phyloP scores from a whole-genome alignment of 2,888 invertebrate species.

The Neria commutata region DNA sequence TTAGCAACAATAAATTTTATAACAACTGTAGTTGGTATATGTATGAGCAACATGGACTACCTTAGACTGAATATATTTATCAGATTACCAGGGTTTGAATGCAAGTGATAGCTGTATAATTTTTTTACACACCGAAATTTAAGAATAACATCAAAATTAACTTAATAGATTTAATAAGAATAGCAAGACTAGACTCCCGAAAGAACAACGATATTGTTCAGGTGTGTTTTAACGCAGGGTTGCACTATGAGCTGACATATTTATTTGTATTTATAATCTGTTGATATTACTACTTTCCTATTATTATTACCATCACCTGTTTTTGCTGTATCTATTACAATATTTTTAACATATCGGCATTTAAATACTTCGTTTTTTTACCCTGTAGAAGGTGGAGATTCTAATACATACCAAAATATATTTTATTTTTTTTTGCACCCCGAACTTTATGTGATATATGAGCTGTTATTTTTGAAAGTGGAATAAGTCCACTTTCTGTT shows the following conservation, averaged over 20 bases:
- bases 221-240: too few relatives aligned
- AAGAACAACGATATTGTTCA: too few relatives aligned
- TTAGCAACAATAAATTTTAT: constrained; percentile 83
- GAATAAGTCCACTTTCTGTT: too few relatives aligned
- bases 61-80: constrained; percentile 72
- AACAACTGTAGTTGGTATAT: constrained; percentile 75
- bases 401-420: constrained; percentile 81
- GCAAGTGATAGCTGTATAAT: too few relatives aligned
- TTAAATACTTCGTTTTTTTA: constrained; percentile 83
- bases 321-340: constrained; percentile 80
- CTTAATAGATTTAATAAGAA: too few relatives aligned
- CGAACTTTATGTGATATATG: constrained; percentile 87
- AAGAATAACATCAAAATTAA: too few relatives aligned
- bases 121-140: too few relatives aligned
- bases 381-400: constrained; percentile 79
- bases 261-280: constrained; percentile 76
- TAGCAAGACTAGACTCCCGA: too few relatives aligned
- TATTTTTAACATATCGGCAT: constrained; percentile 80
- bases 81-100: too few relatives aligned
- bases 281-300: constrained; percentile 71
- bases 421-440: constrained; percentile 90
- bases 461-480: too few relatives aligned
- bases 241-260: too few relatives aligned
- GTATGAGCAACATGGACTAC: constrained; percentile 67
- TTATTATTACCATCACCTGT: constrained; percentile 74